Base-by-base conservation (phyloP, 2,113 vertebrate species). In the Procavia capensis region DNA sequence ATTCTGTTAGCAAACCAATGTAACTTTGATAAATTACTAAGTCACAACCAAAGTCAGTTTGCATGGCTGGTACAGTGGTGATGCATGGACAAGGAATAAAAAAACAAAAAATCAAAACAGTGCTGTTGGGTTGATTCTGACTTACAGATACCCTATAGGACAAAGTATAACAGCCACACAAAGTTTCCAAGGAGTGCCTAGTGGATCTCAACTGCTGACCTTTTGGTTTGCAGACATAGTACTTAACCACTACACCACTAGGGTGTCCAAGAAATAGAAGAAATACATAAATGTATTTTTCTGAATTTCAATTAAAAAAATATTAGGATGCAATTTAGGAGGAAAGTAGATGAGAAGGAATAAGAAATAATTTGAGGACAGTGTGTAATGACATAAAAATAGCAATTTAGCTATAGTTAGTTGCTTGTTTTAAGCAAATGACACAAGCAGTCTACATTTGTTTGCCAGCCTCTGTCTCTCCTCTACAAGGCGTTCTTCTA, bases 291-390 rank as follows among this genome's bases (percentile, higher is more conserved):
- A 64, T 39, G 29, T 34, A 45, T 9, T 93, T 89, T 83, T 36
- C 41, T 13, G 79, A 54, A 39, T 78, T 81, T 85, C 31, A 47
- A 10, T n/a, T 17, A 61, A 88, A 95, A 90, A 89, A 72, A 82
- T 34, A 47, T 86, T 31, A 91, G 19, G n/a, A 63, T 41, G 36
- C 45, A 74, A 57, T 39, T 84, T 72, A 72, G 24, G 34, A 64
- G 14, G 59, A 89, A 19, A 91, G 1, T 19, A 24, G 11, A 59
- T 61, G 13, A 87, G 85, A 84, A 90, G 10, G 16, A 72, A 91
- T 66, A 59, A 89, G 9, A 93, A 74, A 72, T 89, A 61, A 88
- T 78, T 24, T 76, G 39, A 81, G 61, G 39, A 85, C 91, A 91
- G 70, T 66, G 4, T 78, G 43, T 66, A 29, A 79, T 54, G 64